Percentiles rank a stretch among this genome's conserved stretches.
phyloP scores from a whole-genome alignment of 2,888 invertebrate genomes.

The Drosophila helvetica region DNA sequence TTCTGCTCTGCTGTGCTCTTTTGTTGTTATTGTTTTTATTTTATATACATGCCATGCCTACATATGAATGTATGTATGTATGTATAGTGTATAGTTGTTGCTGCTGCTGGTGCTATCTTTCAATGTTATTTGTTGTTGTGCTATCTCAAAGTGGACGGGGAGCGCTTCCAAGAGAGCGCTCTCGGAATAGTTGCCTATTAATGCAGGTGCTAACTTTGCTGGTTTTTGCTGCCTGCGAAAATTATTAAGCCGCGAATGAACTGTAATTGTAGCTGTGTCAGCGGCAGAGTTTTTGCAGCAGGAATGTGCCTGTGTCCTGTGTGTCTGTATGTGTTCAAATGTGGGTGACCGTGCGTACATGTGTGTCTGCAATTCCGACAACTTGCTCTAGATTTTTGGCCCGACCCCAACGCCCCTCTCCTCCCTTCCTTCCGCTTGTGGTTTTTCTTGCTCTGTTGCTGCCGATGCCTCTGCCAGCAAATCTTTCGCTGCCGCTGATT shows the following conservation, averaged over 20 bases:
- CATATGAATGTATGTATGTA: too few species aligned
- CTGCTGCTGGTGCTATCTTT: conserved; percentile 19
- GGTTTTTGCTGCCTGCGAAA: background rate
- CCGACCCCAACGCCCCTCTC: conserved; percentile 37
- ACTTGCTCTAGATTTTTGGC: conserved; percentile 59
- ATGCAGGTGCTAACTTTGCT: background rate
- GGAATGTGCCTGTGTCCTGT: background rate
- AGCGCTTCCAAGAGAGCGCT: background rate
- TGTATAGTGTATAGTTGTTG: conserved; percentile 13
- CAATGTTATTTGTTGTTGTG: conserved; percentile 1
- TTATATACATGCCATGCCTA: too few species aligned
- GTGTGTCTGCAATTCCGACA: conserved; percentile 35
- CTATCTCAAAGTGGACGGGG: background rate
- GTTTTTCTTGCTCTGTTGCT: background rate
- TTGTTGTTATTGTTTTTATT: background rate
- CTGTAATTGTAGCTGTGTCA: background rate
- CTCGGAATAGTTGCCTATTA: too few species aligned
- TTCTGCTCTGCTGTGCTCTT: background rate
- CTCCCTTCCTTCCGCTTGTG: conserved; percentile 1
- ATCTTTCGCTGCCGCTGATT: background rate
- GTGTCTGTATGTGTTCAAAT: conserved; percentile 6
- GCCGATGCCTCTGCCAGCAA: background rate
- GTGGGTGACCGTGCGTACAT: conserved; percentile 20
- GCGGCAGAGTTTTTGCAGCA: background rate
- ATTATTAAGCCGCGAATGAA: background rate